Evolutionary conservation across 2,888 invertebrate species (phyloP).

Genomic region (Brachypterus glaber): DNA sequence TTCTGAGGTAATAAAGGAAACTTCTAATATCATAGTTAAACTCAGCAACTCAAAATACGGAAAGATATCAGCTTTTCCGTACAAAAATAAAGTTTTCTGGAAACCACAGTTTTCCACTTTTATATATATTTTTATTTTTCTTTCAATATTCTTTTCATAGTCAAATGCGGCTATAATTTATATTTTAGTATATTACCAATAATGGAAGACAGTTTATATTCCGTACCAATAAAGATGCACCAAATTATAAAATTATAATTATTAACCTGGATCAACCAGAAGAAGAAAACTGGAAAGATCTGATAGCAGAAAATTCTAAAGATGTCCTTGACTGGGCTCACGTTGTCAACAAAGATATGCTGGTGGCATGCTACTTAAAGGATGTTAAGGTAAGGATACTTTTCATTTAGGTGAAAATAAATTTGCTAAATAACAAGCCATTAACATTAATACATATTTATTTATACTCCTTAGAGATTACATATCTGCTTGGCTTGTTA

Average conservation of each 20-base stretch:
- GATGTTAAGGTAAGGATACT: conserved; percentile 69
- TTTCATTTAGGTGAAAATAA: too few species aligned
- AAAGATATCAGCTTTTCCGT: too few species aligned
- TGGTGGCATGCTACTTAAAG: conserved; percentile 80
- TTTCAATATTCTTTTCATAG: background rate
- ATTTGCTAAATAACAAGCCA: too few species aligned
- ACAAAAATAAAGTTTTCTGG: too few species aligned
- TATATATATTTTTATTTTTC: too few species aligned
- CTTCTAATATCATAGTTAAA: too few species aligned
- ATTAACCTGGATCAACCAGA: conserved; percentile 67
- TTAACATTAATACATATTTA: too few species aligned
- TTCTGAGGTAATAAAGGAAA: too few species aligned
- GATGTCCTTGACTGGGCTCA: conserved; percentile 87
- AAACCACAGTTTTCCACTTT: too few species aligned
- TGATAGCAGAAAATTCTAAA: conserved; percentile 73
- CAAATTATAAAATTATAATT: conserved; percentile 79
- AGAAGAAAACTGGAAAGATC: conserved; percentile 70
- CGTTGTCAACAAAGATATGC: conserved; percentile 74
- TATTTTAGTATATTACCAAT: conserved; percentile 78
- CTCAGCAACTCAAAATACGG: too few species aligned
- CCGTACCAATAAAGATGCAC: conserved; percentile 87
- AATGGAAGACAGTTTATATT: conserved; percentile 73
- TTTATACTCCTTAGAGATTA: too few species aligned
- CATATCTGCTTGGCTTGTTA: background rate
- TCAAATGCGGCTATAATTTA: conserved; percentile 8